Evolutionary conservation across 2,797 vertebrate species (phyloP).

Genomic region (Coranthus polyacanthus): DNA sequence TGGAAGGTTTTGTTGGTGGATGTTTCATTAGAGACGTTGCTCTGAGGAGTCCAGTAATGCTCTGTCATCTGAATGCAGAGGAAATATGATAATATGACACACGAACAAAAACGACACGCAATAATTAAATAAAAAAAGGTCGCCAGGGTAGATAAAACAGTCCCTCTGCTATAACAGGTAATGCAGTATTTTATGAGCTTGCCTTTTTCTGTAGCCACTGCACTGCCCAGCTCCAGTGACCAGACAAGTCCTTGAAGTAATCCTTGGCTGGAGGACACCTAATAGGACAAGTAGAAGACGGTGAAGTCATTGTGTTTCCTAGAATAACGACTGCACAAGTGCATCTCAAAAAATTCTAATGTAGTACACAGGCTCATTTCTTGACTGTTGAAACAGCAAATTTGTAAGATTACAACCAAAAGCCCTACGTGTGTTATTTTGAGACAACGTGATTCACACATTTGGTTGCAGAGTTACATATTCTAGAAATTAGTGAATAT

Average conservation of each 20-base stretch:
- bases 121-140: neutral
- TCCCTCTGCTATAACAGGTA: neutral
- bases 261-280: constrained; percentile 97
- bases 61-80: constrained; percentile 93
- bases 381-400: too few relatives aligned
- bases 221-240: constrained; percentile 99
- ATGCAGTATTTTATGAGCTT: constrained; percentile 21
- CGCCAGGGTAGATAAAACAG: too few relatives aligned
- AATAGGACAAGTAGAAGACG: constrained; percentile 7
- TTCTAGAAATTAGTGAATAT: too few relatives aligned
- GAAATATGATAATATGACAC: neutral
- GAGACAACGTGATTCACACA: too few relatives aligned
- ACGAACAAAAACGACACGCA: constrained; percentile 11
- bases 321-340: too few relatives aligned
- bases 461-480: too few relatives aligned
- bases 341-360: neutral
- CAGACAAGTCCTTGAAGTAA: constrained; percentile 97
- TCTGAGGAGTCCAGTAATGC: constrained; percentile 99
- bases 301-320: neutral
- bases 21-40: constrained; percentile 97
- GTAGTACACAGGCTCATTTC: too few relatives aligned
- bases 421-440: too few relatives aligned
- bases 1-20: constrained; percentile 99
- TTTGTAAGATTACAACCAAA: too few relatives aligned
- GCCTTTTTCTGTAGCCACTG: constrained; percentile 99